Evolutionary conservation across 2,113 vertebrate species (phyloP), one percentile per base, ranked within the genome.

Genomic region (Mobula hypostoma): DNA sequence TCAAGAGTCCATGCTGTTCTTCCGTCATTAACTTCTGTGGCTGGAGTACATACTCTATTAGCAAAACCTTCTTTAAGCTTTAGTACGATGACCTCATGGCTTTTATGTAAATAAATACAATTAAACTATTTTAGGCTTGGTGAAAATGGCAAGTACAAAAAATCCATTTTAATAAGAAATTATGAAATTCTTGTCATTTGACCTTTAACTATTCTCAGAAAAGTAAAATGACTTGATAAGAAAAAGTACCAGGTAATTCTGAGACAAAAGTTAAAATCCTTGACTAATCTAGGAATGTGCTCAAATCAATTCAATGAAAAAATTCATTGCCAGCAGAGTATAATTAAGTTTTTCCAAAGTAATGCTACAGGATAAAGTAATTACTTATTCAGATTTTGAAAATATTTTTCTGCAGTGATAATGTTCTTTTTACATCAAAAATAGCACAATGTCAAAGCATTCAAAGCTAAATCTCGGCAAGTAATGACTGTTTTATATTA

Each of bases 281-380:
- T 90, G 61, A 90, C 85, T 90, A 90, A 90, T 90, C 85, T 90
- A 66, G 85, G 66, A 90, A 90, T 68, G 66, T 90, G n/a, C 63
- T 66, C 32, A 68, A 88, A 90, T 68, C 85, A 90, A 90, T 90
- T 90, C 61, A 19, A n/a, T n/a, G n/a, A n/a, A 68, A 66, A 90
- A 90, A 68, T 90, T 32, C 85, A 68, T 90, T 68, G 85, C 85
- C n/a, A 32, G 61, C 85, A 90, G n/a, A 66, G 85, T 32, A 90
- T 66, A 90, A 90, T 90, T 68, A 90, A 32, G 61, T 90, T 90
- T 88, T 90, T 66, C 85, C 85, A 90, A 90, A 66, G 66, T 90
- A 66, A 66, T 90, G 29, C 61, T 68, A 32, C 66, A 32, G 29
- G 61, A 29, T 66, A 66, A 63, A 66, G n/a, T 66, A 68, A 68